Conservation (phyloP, 2,113 vertebrate species). For the Quiscalus mexicanus region DNA sequence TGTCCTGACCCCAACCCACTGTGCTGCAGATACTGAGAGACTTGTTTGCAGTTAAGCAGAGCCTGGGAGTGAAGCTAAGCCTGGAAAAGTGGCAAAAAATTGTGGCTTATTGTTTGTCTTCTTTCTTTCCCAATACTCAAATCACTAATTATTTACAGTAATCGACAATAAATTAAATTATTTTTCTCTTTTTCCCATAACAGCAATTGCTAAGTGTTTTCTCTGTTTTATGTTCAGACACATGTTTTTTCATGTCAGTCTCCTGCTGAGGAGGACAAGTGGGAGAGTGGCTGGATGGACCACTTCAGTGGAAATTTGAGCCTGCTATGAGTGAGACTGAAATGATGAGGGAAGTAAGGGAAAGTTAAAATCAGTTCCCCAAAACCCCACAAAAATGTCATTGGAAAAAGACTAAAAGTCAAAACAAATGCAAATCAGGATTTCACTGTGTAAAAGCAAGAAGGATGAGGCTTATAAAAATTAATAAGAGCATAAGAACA, state of each 20-base stretch:
- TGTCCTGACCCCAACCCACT: neutral
- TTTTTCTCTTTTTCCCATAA: neutral
- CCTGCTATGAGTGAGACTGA: neutral
- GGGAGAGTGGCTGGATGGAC: neutral
- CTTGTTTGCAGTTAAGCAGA: neutral
- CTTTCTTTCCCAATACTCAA: neutral
- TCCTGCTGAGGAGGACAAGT: neutral
- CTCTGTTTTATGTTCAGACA: neutral
- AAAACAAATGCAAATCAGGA: neutral
- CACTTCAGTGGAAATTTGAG: neutral
- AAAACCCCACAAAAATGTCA: neutral
- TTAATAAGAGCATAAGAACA: neutral
- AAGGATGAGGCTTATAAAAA: neutral
- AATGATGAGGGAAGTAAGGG: neutral
- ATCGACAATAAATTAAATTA: neutral
- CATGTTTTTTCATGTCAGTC: accelerated
- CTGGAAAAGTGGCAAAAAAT: neutral
- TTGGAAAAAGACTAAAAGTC: neutral
- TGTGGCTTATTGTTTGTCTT: neutral
- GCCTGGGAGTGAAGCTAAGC: neutral
- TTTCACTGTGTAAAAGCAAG: neutral
- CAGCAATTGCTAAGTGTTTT: neutral
- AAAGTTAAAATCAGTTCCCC: neutral
- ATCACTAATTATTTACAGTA: neutral
- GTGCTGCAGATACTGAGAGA: neutral